Evolutionary conservation across 2,888 invertebrate species (phyloP).

Genomic region (Drosophila phalerata): DNA sequence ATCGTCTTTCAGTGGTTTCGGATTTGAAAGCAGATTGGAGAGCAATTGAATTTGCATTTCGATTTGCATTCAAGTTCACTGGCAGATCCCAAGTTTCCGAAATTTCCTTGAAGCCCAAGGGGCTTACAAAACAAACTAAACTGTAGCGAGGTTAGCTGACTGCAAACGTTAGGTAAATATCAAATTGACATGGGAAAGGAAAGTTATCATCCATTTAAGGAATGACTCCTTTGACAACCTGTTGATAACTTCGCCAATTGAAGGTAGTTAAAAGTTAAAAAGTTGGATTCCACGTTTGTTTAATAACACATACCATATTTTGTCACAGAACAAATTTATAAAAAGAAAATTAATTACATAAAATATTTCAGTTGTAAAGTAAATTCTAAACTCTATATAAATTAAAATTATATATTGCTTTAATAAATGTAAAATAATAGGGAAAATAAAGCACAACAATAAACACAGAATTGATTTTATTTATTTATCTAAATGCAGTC

Average conservation of each 20-base stretch:
- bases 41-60: constrained; percentile 55
- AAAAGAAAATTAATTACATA: too few relatives aligned
- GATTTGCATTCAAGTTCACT: constrained; percentile 56
- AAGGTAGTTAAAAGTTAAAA: constrained; percentile 16
- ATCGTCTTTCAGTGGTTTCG: constrained; percentile 8
- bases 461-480: too few relatives aligned
- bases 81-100: constrained; percentile 49
- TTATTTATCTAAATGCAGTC: too few relatives aligned
- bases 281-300: neutral
- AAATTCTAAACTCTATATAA: too few relatives aligned
- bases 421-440: too few relatives aligned
- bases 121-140: neutral
- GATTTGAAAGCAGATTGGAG: constrained; percentile 23
- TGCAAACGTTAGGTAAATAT: constrained; percentile 29
- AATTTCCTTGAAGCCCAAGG: neutral
- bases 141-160: neutral
- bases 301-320: too few relatives aligned
- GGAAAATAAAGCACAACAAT: too few relatives aligned
- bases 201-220: constrained; percentile 25
- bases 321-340: too few relatives aligned
- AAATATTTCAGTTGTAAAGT: too few relatives aligned
- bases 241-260: constrained; percentile 1
- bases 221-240: constrained; percentile 8
- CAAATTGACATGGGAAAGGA: constrained; percentile 20
- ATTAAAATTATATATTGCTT: too few relatives aligned